Percentiles rank a stretch among this genome's conserved stretches.
phyloP scores from a whole-genome alignment of 2,797 vertebrate species.

The Phrynocephalus vlangalii region DNA sequence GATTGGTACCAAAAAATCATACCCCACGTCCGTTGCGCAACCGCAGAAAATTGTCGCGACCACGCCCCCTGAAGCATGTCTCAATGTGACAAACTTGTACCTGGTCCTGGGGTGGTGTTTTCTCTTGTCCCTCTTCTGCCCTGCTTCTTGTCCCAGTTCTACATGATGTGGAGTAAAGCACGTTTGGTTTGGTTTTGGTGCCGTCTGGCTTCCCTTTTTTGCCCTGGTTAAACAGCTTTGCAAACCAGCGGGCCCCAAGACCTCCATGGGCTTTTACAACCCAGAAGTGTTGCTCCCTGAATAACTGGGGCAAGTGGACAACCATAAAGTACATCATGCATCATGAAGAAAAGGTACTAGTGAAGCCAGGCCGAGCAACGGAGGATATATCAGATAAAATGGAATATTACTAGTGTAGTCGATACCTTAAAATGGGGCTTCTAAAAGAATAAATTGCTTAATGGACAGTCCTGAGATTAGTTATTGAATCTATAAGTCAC shows the following conservation, averaged over 20 bases:
- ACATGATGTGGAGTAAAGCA: too few species aligned
- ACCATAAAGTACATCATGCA: constrained; percentile 13
- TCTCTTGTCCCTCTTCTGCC: too few species aligned
- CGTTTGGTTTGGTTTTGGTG: constrained; percentile 1
- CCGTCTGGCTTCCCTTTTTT: background rate
- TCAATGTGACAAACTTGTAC: too few species aligned
- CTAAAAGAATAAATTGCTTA: background rate
- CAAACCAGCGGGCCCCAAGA: background rate
- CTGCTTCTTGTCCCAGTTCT: too few species aligned
- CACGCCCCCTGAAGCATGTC: too few species aligned
- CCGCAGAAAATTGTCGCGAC: too few species aligned
- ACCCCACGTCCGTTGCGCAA: too few species aligned
- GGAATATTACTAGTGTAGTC: background rate
- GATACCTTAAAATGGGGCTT: too few species aligned
- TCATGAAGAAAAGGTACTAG: background rate
- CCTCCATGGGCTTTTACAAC: constrained; percentile 26
- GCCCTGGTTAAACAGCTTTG: constrained; percentile 2
- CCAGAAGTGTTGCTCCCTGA: constrained; percentile 3
- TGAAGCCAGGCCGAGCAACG: background rate
- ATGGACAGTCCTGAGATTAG: background rate
- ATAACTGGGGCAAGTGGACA: background rate
- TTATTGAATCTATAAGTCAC: background rate
- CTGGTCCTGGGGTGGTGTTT: too few species aligned
- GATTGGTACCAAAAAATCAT: too few species aligned
- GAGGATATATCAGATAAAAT: background rate